Evolutionary conservation across 2,888 invertebrate genomes (phyloP), one percentile per base, ranked within the genome.

Genomic region (Dicranocentrus wangi): DNA sequence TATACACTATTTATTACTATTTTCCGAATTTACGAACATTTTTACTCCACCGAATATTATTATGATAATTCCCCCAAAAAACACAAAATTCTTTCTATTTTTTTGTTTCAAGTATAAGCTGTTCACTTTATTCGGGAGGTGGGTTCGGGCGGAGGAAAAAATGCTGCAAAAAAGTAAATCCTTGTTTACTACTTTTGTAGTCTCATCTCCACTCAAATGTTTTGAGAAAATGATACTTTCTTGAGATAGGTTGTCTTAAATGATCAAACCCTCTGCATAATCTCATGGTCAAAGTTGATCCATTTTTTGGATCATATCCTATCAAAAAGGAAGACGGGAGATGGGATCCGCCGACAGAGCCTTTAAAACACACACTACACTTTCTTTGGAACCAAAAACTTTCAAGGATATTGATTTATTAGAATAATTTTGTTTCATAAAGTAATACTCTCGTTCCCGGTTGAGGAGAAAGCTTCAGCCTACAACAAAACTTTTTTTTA

Each of bases 11-110:
- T 55, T 55, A 23, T 55, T 55, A 21, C 55, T 55, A 3, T n/a
- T 21, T 23, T 15, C 55, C 5, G 55, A 15, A 23, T 55, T 21
- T 21, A 55, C 55, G 2, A 23, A 55, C 55, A 21, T 19, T 21
- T 51, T 55, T 55, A 55, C 55, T 55, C 15, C 21, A 15, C 3
- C 7, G 55, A 55, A 55, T 55, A 19, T 19, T 55, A 55, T 55
- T 55, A 55, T 55, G 21, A 55, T 55, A 55, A 55, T 55, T 55
- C 23, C 51, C 51, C 51, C 13, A 10, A n/a, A 39, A 39, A 39
- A 39, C 39, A 47, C 10, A n/a, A 47, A 15, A 47, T n/a, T 15
- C 5, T 32, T 32, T 32, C 32, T n/a, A 5, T 19, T n/a, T 21
- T 19, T 55, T 19, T 55, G 55, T 23, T 19, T 23, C 55, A n/a